phyloP scores from a whole-genome alignment of 1,140 invertebrate genomes.

The Wiebesia pumilae region DNA sequence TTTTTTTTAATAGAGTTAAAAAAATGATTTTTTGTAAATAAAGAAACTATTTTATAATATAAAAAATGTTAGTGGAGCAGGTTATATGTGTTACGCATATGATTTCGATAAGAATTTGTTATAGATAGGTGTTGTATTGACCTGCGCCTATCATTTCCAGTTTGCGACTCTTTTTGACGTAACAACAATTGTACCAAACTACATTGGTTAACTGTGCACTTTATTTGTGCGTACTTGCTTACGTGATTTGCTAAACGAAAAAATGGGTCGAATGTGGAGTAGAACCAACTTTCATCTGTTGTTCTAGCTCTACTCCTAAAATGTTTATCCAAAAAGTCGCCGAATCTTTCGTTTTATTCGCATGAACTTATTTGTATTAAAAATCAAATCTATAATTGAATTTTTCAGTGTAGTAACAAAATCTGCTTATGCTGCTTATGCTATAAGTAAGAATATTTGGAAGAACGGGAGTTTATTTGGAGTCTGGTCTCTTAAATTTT shows the following conservation, averaged over 20 bases:
- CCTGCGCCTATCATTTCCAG: no score
- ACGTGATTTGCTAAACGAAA: neutral
- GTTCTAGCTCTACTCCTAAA: neutral
- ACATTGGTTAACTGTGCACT: neutral
- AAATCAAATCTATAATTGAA: neutral
- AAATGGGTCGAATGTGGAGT: neutral
- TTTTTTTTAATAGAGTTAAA: no score
- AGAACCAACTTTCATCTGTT: neutral
- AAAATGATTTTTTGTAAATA: no score
- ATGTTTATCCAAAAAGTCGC: neutral
- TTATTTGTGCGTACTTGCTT: neutral
- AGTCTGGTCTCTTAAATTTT: neutral
- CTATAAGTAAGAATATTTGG: neutral
- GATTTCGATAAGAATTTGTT: no score
- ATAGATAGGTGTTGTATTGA: no score
- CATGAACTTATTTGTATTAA: neutral
- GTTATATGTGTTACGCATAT: no score
- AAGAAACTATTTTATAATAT: no score
- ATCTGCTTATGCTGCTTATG: neutral
- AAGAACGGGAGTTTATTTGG: neutral
- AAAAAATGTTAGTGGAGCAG: no score
- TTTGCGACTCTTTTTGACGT: neutral
- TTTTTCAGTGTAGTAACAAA: neutral
- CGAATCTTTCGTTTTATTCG: neutral
- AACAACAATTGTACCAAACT: neutral